A percentile compares a stretch with the other conserved stretches of the same genome.
Evolutionary conservation across 2,113 vertebrate species (phyloP).

Genomic region (Cephalopterus ornatus): DNA sequence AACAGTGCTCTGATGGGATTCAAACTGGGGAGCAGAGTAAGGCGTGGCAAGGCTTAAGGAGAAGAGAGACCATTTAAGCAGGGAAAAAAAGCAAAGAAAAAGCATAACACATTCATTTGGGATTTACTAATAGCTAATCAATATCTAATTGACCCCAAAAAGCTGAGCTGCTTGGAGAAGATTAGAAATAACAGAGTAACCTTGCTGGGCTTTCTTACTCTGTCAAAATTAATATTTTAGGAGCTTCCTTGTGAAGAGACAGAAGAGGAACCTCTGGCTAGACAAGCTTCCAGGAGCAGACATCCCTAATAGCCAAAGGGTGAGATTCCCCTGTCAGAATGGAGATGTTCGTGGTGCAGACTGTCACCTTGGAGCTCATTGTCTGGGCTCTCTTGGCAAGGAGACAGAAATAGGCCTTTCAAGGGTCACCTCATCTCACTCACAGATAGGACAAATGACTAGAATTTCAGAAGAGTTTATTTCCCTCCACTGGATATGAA

Average conservation of each 20-base stretch:
- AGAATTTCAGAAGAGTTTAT: constrained; percentile 25
- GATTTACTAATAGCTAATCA: not conserved
- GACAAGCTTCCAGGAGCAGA: not conserved
- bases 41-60: not conserved
- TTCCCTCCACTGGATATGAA: constrained; percentile 18
- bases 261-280: not conserved
- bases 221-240: not conserved
- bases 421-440: not conserved
- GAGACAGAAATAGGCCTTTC: constrained; percentile 43
- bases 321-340: not conserved
- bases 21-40: not conserved
- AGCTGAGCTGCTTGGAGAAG: not conserved
- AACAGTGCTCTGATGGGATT: not conserved
- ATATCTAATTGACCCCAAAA: not conserved
- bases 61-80: not conserved
- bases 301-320: not conserved
- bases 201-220: not conserved
- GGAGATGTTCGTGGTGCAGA: not conserved
- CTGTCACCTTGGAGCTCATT: not conserved
- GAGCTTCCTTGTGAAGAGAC: not conserved
- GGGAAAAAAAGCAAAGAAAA: too few relatives aligned
- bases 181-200: not conserved
- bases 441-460: not conserved
- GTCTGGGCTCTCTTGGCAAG: not conserved
- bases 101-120: not conserved